Base-by-base conservation (phyloP, 2,888 invertebrate genomes). In the Pterostichus niger region DNA sequence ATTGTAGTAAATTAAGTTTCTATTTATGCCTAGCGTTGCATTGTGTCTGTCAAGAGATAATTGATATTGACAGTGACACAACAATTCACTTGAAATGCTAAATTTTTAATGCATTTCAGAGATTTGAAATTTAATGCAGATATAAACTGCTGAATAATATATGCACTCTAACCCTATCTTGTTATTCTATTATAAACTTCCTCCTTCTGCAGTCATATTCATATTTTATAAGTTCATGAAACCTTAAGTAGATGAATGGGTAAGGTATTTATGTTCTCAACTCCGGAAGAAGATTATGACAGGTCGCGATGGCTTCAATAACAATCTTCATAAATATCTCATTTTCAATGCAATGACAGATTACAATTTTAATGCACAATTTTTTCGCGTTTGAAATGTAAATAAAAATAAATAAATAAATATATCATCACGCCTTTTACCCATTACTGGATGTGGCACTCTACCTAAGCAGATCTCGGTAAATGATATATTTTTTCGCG, bases 131-230 rank as follows among this genome's bases (percentile, higher is more conserved):
- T 40, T 44, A 9, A 71, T 46, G 68, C 68, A 71, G 68, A 71
- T 71, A 71, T 71, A 71, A 71, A 71, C n/a, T 44, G 17, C 10
- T 71, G 44, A 71, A 71, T 71, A 40, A 71, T 71, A 71, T 10
- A 71, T 71, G 17, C 68, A 71, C 17, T 44, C 6, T 15, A 71
- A 71, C 68, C 68, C 44, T 71, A 44, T 71, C 68, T 40, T 40
- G 68, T 71, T 71, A 44, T 71, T 44, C 68, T 71, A 71, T 71
- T 71, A 71, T 46, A 17, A n/a, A 17, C 44, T 40, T 35, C 10
- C 9, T 40, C 64, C 10, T 15, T 40, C 15, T 71, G 68, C 44
- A 71, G 68, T 44, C 15, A 11, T 15, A 44, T 71, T 11, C 17
- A 71, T 71, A 40, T 40, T 44, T 71, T 44, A 71, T 71, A 6